phyloP scores from a whole-genome alignment of 2,797 vertebrate species.

The Capromys pilorides region DNA sequence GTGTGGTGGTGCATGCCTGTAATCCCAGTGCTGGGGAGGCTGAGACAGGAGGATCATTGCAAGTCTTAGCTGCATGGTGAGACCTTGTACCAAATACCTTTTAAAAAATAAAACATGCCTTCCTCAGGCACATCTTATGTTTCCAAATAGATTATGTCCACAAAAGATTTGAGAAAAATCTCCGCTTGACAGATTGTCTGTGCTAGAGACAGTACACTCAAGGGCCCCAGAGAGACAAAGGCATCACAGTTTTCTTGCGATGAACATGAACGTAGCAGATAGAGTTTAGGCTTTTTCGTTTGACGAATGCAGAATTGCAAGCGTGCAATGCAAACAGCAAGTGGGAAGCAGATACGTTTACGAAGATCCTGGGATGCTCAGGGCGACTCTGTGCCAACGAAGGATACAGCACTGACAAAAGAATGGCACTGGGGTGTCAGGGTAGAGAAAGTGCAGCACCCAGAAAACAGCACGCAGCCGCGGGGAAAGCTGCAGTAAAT shows the following conservation, averaged over 20 bases:
- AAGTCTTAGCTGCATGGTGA: too few species aligned
- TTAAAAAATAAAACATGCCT: neutral
- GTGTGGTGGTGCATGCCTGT: too few species aligned
- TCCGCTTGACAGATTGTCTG: neutral
- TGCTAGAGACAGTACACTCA: neutral
- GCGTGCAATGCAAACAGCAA: neutral
- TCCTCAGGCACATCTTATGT: neutral
- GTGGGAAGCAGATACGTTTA: neutral
- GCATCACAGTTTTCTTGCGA: neutral
- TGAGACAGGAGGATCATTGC: too few species aligned
- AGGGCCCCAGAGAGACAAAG: neutral
- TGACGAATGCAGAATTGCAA: neutral
- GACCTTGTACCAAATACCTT: too few species aligned
- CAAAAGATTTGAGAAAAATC: slow-evolving; percentile 30
- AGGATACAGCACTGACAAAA: neutral
- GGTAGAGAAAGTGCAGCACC: neutral
- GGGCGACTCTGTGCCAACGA: neutral
- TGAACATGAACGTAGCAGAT: neutral
- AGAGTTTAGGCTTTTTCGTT: neutral
- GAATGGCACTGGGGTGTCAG: neutral
- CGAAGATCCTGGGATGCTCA: neutral
- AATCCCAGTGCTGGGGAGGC: too few species aligned
- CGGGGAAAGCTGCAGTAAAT: neutral
- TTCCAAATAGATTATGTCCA: slow-evolving; percentile 8
- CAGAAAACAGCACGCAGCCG: neutral